Percentiles rank a stretch among this genome's conserved stretches.
phyloP scores from a whole-genome alignment of 2,797 vertebrate genomes.

The Chelon auratus region DNA sequence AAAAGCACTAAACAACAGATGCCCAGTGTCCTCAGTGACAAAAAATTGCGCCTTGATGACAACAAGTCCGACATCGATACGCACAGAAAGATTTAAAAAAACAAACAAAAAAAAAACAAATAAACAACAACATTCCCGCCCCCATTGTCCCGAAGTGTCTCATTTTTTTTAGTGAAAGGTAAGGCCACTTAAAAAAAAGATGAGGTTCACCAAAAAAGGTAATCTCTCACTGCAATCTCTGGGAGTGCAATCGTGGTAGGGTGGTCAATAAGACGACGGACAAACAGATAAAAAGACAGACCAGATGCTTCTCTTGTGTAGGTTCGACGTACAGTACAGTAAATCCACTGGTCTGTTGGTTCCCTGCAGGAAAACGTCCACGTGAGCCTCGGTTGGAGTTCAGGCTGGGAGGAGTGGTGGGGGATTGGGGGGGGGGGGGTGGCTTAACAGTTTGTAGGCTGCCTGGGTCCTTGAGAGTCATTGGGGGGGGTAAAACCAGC shows the following conservation, averaged over 20 bases:
- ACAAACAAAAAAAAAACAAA: slow-evolving; percentile 6
- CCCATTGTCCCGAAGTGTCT: slow-evolving; percentile 82
- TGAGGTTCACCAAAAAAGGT: slow-evolving; percentile 84
- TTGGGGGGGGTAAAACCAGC: slow-evolving; percentile 51
- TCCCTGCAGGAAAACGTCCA: slow-evolving; percentile 67
- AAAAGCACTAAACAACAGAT: slow-evolving; percentile 86
- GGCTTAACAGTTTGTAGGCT: slow-evolving; percentile 60
- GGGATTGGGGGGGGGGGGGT: slow-evolving; percentile 34
- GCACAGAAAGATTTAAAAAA: slow-evolving; percentile 55
- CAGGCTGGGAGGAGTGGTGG: slow-evolving; percentile 49
- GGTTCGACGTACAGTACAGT: slow-evolving; percentile 54
- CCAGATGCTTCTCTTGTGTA: slow-evolving; percentile 53
- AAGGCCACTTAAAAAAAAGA: slow-evolving; percentile 89
- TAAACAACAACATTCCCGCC: slow-evolving; percentile 65
- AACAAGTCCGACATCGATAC: slow-evolving; percentile 70
- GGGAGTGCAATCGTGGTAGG: slow-evolving; percentile 84
- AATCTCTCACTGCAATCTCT: slow-evolving; percentile 89
- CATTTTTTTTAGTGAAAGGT: slow-evolving; percentile 83
- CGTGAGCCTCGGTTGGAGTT: slow-evolving; percentile 47
- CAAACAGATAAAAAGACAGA: slow-evolving; percentile 56
- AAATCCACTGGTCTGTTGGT: slow-evolving; percentile 71
- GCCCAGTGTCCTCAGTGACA: slow-evolving; percentile 82
- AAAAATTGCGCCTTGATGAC: slow-evolving; percentile 73
- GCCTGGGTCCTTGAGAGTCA: slow-evolving; percentile 67
- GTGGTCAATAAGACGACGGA: slow-evolving; percentile 68